Evolutionary conservation across 2,888 invertebrate species (phyloP), one percentile per base, ranked within the genome.

Genomic region (Tanypteryx hageni): DNA sequence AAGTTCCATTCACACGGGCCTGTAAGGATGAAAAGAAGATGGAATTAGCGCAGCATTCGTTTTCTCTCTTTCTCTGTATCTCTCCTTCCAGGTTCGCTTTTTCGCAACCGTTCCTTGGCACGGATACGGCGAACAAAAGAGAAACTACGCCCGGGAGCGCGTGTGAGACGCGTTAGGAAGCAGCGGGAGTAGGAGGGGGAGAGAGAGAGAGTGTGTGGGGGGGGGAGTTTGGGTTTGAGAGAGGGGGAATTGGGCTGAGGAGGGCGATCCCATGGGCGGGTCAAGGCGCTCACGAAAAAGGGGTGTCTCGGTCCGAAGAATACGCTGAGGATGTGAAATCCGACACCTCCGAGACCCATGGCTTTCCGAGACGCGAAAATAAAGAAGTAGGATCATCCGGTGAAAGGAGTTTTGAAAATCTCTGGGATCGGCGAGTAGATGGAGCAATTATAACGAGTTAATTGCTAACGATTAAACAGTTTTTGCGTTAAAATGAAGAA

Each of bases 311-410:
- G 18, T 64, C 27, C 64, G 89, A 2, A 56, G 89, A 31, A 64
- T 64, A 0, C 44, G 31, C 27, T n/a, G 89, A 61, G 89, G 89
- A 89, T 89, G 89, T 89, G 89, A 89, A 89, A 89, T 64, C 89
- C 11, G 61, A 89, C 18, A 76, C 27, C 10, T 76, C 22, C 27
- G 76, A 27, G 76, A 76, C 22, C 14, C 22, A 27, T 76, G 22
- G 27, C 76, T 22, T 76, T 76, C 76, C 27, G 27, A 76, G 76
- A 13, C n/a, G 9, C 18, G 5, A 44, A 44, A 44, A 44, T 44
- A 44, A 44, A 44, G 44, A 44, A 44, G 44, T 44, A 5, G 44
- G 44, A 44, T 44, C 44, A 44, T 44, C 44, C 44, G 44, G 44
- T 44, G 44, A 44, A 44, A 44, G 44, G 44, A 44, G 44, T 44